Evolutionary conservation across 1,140 invertebrate genomes (phyloP), one percentile per base, ranked within the genome.

Genomic region (Planococcus citri): DNA sequence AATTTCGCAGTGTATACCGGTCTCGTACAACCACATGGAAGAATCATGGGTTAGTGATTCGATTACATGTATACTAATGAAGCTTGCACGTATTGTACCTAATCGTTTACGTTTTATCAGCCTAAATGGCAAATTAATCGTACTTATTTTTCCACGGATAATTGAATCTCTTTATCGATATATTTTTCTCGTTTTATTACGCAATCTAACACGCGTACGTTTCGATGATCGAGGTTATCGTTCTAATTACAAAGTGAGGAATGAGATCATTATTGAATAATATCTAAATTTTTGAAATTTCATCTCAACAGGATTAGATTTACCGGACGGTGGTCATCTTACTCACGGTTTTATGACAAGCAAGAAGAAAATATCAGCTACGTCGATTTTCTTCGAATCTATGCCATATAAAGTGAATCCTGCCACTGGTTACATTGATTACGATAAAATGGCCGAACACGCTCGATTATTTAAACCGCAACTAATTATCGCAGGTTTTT

Each of bases 311-410:
- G 79, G 86, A 1, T 79, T 98, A 61, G 92, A 98, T 81, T 80
- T 99, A 61, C 92, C 94, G 10, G 95, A 98, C 80, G 97, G 97
- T 70, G 97, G 97, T 1, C 96, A 99, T 81, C 83, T 95, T 41
- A 95, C 93, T 61, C 96, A 97, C 78, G 96, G 90, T 72, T 98
- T 96, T 78, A 91, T 92, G 76, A 97, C 94, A 1, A 79, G 85
- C 2, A 88, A 81, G 1, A 97, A 95, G 77, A 95, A 93, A 79
- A 93, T 99, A 27, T 98, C 95, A 0, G 95, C 95, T 1, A 97
- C 95, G 0, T 97, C 95, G 0, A 89, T 98, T 51, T 98, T 95
- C 81, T 99, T 98, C 78, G 95, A 99, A 81, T 97, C 94, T 14
- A 93, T 98, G 88, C 95, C 95, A 3, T 99, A 99, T 76, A 97